Base-by-base conservation (phyloP, 2,797 vertebrate species). In the Sebastes alutus region DNA sequence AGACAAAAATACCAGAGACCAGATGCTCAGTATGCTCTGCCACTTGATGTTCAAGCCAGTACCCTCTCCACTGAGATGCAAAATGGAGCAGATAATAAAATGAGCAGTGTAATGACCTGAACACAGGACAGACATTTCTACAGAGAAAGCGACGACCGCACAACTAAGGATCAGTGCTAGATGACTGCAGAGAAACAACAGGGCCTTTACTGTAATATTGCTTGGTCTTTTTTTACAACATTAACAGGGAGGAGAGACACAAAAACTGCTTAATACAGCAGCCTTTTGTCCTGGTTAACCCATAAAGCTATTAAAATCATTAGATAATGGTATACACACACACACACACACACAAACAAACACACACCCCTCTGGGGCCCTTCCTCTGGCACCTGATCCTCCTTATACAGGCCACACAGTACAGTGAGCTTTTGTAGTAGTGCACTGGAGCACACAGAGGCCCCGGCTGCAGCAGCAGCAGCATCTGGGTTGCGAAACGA, bases 341-440 rank as follows among this genome's bases (percentile, higher is more conserved):
- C 80, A 64, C 54, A 16, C 18, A 58, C 29, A 38, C 29, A 16
- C 12, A 58, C 33, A 32, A 16, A 74, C 79, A 56, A 46, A 46
- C 27, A 67, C 27, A 58, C 12, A 64, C 55, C 33, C 35, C 66
- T 61, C 67, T 65, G 70, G 74, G 71, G 60, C 54, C 56, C 42
- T 65, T 83, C 33, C 1, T 64, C n/a, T 77, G 46, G 72, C 92
- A 94, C 87, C 91, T 93, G 93, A 92, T 86, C 77, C 85, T 80
- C 54, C 27, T 62, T 66, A 65, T 67, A 70, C 46, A 79, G 86
- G 86, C 73, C 79, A 68, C 86, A 88, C 71, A 90, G 62, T 73
- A 81, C 84, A 86, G 65, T 88, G 77, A 91, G 89, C 88, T 79
- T 92, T 90, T 90, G 82, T 89, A 74, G 72, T 75, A 27, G 85